phyloP scores from a whole-genome alignment of 2,113 vertebrate genomes.

The Zingel zingel region DNA sequence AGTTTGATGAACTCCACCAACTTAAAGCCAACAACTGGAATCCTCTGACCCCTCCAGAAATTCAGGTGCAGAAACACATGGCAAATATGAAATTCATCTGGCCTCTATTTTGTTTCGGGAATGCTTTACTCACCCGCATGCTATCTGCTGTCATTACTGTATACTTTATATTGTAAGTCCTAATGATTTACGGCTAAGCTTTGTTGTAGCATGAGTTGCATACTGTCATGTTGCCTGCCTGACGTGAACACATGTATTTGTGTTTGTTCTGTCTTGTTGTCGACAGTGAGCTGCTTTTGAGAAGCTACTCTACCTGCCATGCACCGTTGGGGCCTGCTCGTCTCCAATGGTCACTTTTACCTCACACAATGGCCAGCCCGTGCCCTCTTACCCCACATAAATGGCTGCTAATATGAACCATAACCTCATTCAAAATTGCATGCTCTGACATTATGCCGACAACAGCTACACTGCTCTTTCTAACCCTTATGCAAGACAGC shows the following conservation, averaged over 20 bases:
- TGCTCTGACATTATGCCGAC: constrained; percentile 55
- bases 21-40: constrained; percentile 99
- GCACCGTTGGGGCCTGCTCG: constrained; percentile 76
- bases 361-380: constrained; percentile 71
- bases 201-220: constrained; percentile 69
- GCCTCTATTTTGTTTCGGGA: constrained; percentile 41
- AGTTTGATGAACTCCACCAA: constrained; percentile 99
- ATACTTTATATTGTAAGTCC: constrained; percentile 9
- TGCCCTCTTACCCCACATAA: constrained; percentile 66
- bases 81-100: constrained; percentile 13
- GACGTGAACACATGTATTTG: constrained; percentile 65
- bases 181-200: constrained; percentile 24
- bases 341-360: constrained; percentile 70
- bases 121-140: constrained; percentile 68
- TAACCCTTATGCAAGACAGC: constrained; percentile 59
- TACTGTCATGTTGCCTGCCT: constrained; percentile 65
- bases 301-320: constrained; percentile 78
- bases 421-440: constrained; percentile 74
- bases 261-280: constrained; percentile 80
- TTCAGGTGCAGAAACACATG: constrained; percentile 87
- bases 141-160: constrained; percentile 31
- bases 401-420: constrained; percentile 71
- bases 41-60: constrained; percentile 95
- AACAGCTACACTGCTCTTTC: constrained; percentile 40
- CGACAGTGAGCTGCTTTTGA: constrained; percentile 84